Conservation (phyloP, 2,797 vertebrate genomes). For the Arrhamphus sclerolepis region DNA sequence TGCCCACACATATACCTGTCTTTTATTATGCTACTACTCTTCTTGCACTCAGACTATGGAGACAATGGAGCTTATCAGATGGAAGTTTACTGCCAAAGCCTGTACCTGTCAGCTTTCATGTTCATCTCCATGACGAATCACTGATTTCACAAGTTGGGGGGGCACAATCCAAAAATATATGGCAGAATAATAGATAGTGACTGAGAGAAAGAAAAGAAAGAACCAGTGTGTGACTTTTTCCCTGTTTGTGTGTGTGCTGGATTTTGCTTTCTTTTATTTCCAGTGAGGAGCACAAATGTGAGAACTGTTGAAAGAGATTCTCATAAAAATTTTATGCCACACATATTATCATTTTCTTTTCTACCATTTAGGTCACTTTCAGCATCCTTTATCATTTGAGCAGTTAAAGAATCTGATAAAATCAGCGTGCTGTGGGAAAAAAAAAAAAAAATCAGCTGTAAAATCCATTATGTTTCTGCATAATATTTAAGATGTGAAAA, state of each 20-base stretch:
- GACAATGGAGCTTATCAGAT: constrained; percentile 56
- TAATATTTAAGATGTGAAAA: no score
- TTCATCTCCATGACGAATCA: constrained; percentile 49
- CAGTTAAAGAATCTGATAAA: background rate
- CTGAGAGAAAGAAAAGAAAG: constrained; percentile 4
- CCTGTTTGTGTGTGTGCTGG: constrained; percentile 31
- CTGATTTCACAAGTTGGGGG: constrained; percentile 46
- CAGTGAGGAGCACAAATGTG: constrained; percentile 59
- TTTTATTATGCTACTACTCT: constrained; percentile 18
- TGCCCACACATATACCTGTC: constrained; percentile 4
- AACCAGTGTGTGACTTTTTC: constrained; percentile 37
- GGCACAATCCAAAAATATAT: constrained; percentile 49
- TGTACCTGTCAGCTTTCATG: constrained; percentile 58
- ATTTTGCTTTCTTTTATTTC: constrained; percentile 53
- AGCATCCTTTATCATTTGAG: constrained; percentile 26
- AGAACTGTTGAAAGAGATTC: constrained; percentile 55
- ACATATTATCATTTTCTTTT: constrained; percentile 63
- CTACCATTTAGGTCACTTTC: constrained; percentile 32
- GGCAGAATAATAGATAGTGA: constrained; percentile 23
- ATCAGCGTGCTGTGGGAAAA: no score
- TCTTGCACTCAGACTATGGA: constrained; percentile 26
- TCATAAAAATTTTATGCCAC: constrained; percentile 60
- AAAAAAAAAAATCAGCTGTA: no score
- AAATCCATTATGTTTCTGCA: no score
- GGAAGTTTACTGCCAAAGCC: constrained; percentile 49